phyloP scores from a whole-genome alignment of 1,140 invertebrate species.

The Aleiodes sp. region DNA sequence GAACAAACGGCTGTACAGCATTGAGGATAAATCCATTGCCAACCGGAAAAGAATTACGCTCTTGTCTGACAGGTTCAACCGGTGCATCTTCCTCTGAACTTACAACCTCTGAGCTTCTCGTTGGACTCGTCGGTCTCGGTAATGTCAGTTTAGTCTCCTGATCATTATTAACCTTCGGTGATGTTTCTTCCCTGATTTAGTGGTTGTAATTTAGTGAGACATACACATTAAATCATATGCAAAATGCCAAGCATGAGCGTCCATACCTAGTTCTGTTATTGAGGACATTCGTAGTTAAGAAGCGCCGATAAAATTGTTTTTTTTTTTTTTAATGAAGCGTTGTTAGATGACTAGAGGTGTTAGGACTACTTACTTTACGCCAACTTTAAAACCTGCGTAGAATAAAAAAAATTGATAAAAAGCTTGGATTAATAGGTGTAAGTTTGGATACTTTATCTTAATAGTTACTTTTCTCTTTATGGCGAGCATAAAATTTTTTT shows the following conservation, averaged over 20 bases:
- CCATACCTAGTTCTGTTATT: constrained; percentile 9
- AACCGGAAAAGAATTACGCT: constrained; percentile 38
- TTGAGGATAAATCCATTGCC: constrained; percentile 46
- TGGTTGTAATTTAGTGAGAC: background rate
- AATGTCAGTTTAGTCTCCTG: constrained; percentile 39
- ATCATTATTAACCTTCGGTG: constrained; percentile 25
- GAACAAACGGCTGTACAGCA: constrained; percentile 56
- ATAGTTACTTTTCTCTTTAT: background rate
- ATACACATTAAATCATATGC: background rate
- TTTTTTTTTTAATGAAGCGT: constrained; percentile 50
- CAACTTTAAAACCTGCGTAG: constrained; percentile 50
- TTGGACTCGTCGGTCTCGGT: constrained; percentile 51
- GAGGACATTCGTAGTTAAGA: background rate
- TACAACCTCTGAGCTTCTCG: constrained; percentile 46
- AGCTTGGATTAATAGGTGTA: constrained; percentile 38
- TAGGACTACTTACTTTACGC: constrained; percentile 51
- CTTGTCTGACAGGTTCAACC: constrained; percentile 45
- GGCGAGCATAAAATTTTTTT: no score
- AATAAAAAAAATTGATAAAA: constrained; percentile 47
- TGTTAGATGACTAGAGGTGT: constrained; percentile 61
- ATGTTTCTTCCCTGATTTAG: constrained; percentile 27
- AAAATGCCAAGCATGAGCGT: background rate
- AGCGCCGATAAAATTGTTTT: constrained; percentile 19
- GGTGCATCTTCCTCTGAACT: constrained; percentile 49
- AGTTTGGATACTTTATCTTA: constrained; percentile 8